Conservation (phyloP, 2,113 vertebrate genomes). For the Parotia lawesii region DNA sequence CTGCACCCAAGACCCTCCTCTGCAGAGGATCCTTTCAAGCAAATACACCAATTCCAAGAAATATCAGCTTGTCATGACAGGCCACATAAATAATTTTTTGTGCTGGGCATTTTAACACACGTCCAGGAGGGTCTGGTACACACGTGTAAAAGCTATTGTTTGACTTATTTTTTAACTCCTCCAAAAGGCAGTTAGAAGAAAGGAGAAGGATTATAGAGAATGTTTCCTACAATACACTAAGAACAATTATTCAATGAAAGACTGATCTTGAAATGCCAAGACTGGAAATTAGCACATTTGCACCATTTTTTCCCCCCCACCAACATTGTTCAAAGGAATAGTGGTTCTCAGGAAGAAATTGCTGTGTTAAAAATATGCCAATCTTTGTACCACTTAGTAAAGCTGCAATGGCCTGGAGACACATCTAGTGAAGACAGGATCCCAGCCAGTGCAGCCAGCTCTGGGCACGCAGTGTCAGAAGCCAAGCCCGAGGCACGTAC, state of each 20-base stretch:
- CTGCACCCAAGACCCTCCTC: background rate
- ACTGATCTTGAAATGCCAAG: conserved; percentile 32
- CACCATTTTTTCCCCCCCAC: background rate
- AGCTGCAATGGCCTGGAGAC: conserved; percentile 52
- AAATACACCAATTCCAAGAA: background rate
- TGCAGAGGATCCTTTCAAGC: background rate
- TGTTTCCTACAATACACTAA: background rate
- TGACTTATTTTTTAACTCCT: background rate
- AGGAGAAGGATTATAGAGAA: background rate
- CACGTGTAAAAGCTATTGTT: background rate
- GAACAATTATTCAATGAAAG: conserved; percentile 19
- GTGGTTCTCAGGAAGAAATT: conserved; percentile 59
- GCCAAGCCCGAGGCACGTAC: too few species aligned
- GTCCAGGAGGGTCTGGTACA: background rate
- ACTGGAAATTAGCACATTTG: background rate
- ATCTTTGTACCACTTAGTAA: conserved; percentile 38
- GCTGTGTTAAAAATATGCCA: conserved; percentile 51
- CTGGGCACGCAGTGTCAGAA: too few species aligned
- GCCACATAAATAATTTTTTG: background rate
- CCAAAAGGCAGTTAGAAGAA: background rate
- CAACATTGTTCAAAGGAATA: conserved; percentile 39
- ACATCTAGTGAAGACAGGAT: background rate
- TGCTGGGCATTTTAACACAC: background rate
- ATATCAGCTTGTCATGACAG: background rate
- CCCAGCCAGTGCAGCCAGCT: too few species aligned